Evolutionary conservation across 2,113 vertebrate species (phyloP), one percentile per base, ranked within the genome.

Genomic region (Girardinichthys multiradiatus): DNA sequence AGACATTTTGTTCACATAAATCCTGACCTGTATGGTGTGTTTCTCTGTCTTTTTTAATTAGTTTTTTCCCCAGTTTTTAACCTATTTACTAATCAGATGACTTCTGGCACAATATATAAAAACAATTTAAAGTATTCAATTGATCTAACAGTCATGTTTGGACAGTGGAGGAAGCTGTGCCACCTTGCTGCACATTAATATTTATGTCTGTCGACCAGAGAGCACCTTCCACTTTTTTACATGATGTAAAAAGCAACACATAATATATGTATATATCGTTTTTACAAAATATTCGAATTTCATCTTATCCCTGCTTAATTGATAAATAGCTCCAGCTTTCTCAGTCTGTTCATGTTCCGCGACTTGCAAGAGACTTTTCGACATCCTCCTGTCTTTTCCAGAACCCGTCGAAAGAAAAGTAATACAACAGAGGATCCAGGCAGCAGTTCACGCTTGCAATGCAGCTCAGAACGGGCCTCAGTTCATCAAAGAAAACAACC

Each of bases 381-480:
- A 28, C 61, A 19, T 87, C 69, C 19, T 86, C 87, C 27, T 85
- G 82, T 59, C 9, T 86, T 42, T 74, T 91, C 89, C 90, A 90
- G 79, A 92, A 93, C 14, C 84, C 86, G 70, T 91, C 92, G 15
- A 91, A 84, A 48, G 89, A 90, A 57, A 92, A 92, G 74, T 90
- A 93, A 51, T 92, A 93, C 51, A 92, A 39, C 31, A 93, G 51
- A 4, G 91, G 87, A 57, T 93, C 89, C 65, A 92, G 35, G 33
- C 91, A 93, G 70, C 91, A 89, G 79, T 92, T 92, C 6, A 86
- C 30, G 59, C 82, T 90, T 0, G 89, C 89, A 1, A 92, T 84
- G 67, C 89, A 92, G 5, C 77, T 0, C 33, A 88, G 65, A n/a
- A 0, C 1, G 0, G 0, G 0, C 0, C 0, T 7, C 15, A 1